Evolutionary conservation across 2,113 vertebrate genomes (phyloP), one percentile per base, ranked within the genome.

Genomic region (Chascanopsetta lugubris): DNA sequence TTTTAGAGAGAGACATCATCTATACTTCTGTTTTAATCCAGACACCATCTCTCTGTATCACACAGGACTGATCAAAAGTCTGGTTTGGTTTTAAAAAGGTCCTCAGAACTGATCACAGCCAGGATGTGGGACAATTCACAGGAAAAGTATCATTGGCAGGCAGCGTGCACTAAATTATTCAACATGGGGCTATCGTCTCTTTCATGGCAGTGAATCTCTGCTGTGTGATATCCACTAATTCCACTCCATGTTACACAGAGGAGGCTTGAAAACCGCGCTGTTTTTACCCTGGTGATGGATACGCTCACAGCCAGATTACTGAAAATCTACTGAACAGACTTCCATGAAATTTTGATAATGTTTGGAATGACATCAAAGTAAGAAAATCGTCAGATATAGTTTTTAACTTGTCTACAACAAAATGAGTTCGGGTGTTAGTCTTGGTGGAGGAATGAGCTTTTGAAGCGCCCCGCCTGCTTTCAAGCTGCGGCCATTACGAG

Each of bases 121-220:
- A 17, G 10, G 3, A 49, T 56, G 47, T 46, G 29, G 30, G 38
- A 54, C 15, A 61, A 56, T 65, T 20, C 43, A 69, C 58, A 68
- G 38, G 24, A 38, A 62, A 53, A 30, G 21, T 77, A 26, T 49
- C 54, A 43, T 61, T 48, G 5, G 48, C 54, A 71, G 53, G 45
- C 54, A 59, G 46, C 20, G 5, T 20, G 26, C 5, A 58, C 48
- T 80, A 54, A 75, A 80, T 75, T 72, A 75, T 77, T 83, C 63
- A 77, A 15, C 56, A 55, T 15, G 20, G 21, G 27, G 34, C 55
- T 55, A 38, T 49, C 21, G 42, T 58, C 69, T 64, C 40, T 61
- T 76, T 70, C 20, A 46, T 69, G 62, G 62, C 63, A 61, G 20
- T 49, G 47, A 47, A 17, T 67, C n/a, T 54, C 21, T 30, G 12